Conservation (phyloP, 2,113 vertebrate species). For the Corydoras sp. region DNA sequence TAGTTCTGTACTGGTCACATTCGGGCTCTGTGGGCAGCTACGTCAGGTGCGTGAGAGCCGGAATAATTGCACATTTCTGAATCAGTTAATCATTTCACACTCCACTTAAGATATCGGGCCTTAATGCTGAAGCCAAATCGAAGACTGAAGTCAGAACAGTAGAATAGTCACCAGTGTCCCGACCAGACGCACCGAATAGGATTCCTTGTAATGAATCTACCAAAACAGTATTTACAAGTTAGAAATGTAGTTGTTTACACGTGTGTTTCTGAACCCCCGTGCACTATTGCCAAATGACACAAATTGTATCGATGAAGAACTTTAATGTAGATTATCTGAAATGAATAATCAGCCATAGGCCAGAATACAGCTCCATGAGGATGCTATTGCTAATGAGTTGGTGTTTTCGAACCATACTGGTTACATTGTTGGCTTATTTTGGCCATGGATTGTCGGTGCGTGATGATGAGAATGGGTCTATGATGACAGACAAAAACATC, state of each 20-base stretch:
- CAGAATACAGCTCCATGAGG: conserved; percentile 16
- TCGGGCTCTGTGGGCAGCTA: conserved; percentile 17
- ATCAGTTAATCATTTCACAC: neutral
- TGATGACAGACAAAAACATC: conserved; percentile 20
- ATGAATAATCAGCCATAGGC: conserved; percentile 19
- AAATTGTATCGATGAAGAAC: conserved; percentile 20
- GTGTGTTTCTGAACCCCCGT: conserved; percentile 24
- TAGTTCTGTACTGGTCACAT: conserved; percentile 49
- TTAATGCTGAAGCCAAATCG: conserved; percentile 46
- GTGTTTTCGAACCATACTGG: conserved; percentile 14
- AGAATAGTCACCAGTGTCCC: conserved; percentile 2
- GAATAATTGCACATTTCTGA: neutral
- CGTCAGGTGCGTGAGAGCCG: conserved; percentile 6
- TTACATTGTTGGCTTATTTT: neutral
- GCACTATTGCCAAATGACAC: conserved; percentile 26
- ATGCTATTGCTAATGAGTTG: conserved; percentile 4
- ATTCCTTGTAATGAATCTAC: conserved; percentile 21
- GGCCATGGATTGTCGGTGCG: conserved; percentile 14
- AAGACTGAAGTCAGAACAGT: conserved; percentile 2
- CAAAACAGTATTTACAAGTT: conserved; percentile 42
- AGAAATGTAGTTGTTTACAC: conserved; percentile 38
- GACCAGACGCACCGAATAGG: conserved; percentile 1
- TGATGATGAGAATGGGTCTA: conserved; percentile 14
- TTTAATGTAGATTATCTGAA: neutral
- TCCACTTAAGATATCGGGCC: conserved; percentile 35